Evolutionary conservation across 1,140 invertebrate genomes (phyloP), one percentile per base, ranked within the genome.

Genomic region (Psilanteris sp.): DNA sequence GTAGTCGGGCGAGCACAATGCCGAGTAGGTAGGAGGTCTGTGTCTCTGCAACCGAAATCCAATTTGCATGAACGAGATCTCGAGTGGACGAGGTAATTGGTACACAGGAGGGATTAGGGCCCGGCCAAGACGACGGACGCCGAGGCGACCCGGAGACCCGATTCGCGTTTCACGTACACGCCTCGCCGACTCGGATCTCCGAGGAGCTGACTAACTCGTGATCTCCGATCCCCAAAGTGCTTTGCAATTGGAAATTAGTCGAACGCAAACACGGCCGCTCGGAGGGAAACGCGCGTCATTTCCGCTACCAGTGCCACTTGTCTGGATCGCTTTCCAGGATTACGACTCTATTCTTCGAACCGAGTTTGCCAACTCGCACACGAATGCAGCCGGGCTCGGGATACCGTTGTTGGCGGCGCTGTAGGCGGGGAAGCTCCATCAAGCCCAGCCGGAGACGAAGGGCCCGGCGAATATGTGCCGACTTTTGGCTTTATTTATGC

Each of bases 51-150:
- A 83, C 81, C 83, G 75, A 85, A 79, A 83, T 82, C 83, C 82
- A 85, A 85, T 85, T 84, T 85, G 84, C 84, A 85, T 85, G 79
- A 83, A 83, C 82, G 71, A 82, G 80, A 73, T 77, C 73, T 71
- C 79, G 77, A 78, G 78, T 81, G 80, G 79, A 85, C 80, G 76
- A 83, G 84, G 77, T 85, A 85, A 85, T 85, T 85, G 84, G 81
- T 86, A 85, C 81, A 86, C 80, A 74, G 82, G 72, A 71, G 81
- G 80, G 81, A 85, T 85, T 85, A 84, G 77, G 77, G 68, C 75
- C 73, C 62, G 59, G 55, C 48, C 67, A 57, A 76, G 72, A 74
- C 61, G 72, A 70, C 73, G 50, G 54, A 77, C 50, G 72, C 57
- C 54, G 52, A 61, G 37, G 59, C 64, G 72, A 71, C 64, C 73